Evolutionary conservation across 2,888 invertebrate genomes (phyloP), one percentile per base, ranked within the genome.

Genomic region (Eutolmus rufibarbis): DNA sequence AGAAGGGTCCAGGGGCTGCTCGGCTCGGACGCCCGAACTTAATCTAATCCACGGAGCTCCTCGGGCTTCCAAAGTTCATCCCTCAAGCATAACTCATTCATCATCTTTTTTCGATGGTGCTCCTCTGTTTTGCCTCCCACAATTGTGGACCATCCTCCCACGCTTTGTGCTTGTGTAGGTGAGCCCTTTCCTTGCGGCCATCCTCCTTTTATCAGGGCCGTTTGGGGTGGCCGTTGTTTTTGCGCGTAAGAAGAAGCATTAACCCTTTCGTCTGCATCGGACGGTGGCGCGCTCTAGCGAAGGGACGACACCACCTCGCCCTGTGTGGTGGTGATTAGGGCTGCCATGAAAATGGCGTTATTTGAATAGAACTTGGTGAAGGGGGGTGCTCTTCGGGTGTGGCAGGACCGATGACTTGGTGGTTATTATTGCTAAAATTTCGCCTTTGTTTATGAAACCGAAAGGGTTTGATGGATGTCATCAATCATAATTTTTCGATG

Each of bases 391-490:
- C 66, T 34, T 19, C 46, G 16, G 84, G 66, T 37, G 19, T 85
- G n/a, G 46, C 74, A 28, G 34, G 31, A 74, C 51, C 31, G 31
- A 46, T 85, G 57, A 74, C 19, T 56, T 2, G 74, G 46, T 46
- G 74, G 74, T 85, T 74, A 85, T 74, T 66, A 84, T 66, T 66
- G 74, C 23, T 19, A 19, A 37, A 56, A 85, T 85, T 85, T 34
- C 43, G 85, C 43, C 74, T 85, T 85, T 85, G 85, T 85, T 85
- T 85, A 85, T 74, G 74, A 85, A 28, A 43, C 74, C 46, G 74
- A 85, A 85, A 85, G 85, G 85, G 85, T 85, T 85, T 74, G 85
- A 85, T 85, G 74, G 74, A 40, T n/a, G n/a, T 85, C 85, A 85
- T 85, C 85, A 85, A 85, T 85, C 85, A 85, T 85, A 74, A 43